A percentile compares a stretch with the other conserved stretches of the same genome.
These are phyloP conservation scores for Nasonia vitripennis DNA, from an alignment of 1,140 invertebrate genomes.

Conservation along the genomic window DNA sequence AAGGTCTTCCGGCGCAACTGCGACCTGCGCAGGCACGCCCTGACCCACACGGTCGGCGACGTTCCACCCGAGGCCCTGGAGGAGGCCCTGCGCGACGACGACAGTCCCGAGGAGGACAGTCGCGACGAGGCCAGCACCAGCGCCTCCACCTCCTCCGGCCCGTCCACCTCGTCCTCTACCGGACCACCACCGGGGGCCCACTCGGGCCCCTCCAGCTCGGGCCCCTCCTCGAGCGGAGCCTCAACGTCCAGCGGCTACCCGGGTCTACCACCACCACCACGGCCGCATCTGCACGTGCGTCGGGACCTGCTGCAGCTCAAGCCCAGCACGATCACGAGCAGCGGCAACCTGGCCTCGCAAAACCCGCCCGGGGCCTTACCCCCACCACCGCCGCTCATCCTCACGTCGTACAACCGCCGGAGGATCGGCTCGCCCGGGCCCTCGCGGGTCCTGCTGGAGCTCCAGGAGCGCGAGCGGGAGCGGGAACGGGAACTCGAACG, in stretches of 20 bases:
- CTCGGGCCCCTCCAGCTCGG: constrained; percentile 62
- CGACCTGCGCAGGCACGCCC: constrained; percentile 87
- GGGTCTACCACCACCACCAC: constrained; percentile 62
- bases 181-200: constrained; percentile 62
- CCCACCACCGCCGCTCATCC: constrained; percentile 73
- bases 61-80: constrained; percentile 82
- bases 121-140: constrained; percentile 56
- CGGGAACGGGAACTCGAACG: constrained; percentile 62
- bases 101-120: constrained; percentile 74
- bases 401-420: constrained; percentile 69
- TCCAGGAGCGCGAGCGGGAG: constrained; percentile 70
- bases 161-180: constrained; percentile 49
- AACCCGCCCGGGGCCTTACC: constrained; percentile 72
- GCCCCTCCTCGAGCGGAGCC: constrained; percentile 38
- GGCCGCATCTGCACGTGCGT: constrained; percentile 82
- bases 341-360: constrained; percentile 63
- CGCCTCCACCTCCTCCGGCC: constrained; percentile 65
- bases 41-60: constrained; percentile 90
- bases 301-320: constrained; percentile 81
- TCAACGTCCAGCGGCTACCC: constrained; percentile 23
- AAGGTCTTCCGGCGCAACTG: constrained; percentile 92
- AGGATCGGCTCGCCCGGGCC: constrained; percentile 70
- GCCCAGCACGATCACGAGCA: constrained; percentile 73
- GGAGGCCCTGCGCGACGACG: constrained; percentile 80
- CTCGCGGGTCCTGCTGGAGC: constrained; percentile 67